These are phyloP conservation scores for Solea solea DNA, from an alignment of 2,113 vertebrate species.

Conservation along the genomic window DNA sequence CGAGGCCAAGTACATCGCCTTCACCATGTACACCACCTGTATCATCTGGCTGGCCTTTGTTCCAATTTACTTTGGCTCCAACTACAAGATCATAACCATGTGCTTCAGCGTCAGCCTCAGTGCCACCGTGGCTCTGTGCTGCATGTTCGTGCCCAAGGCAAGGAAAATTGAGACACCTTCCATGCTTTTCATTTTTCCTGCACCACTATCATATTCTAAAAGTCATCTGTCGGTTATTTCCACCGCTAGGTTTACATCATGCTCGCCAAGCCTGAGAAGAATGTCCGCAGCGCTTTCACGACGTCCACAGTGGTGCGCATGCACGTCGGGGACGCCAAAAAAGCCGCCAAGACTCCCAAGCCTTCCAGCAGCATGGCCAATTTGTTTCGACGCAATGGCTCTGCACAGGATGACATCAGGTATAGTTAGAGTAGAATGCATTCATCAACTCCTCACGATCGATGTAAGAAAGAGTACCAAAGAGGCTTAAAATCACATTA, in stretches of 20 bases:
- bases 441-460: too few relatives aligned
- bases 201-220: neutral
- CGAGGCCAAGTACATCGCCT: conserved; percentile 98
- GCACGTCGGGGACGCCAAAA: conserved; percentile 96
- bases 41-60: conserved; percentile 99
- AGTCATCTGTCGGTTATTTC: neutral
- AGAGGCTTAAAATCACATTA: too few relatives aligned
- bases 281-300: conserved; percentile 97
- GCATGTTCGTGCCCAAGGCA: conserved; percentile 98
- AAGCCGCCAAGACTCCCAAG: conserved; percentile 86
- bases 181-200: neutral
- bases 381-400: conserved; percentile 92
- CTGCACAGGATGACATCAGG: conserved; percentile 93
- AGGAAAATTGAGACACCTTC: conserved; percentile 7
- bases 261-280: conserved; percentile 96
- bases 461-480: too few relatives aligned
- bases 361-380: conserved; percentile 94
- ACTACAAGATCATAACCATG: conserved; percentile 99
- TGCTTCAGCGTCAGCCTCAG: conserved; percentile 98
- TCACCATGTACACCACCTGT: conserved; percentile 99
- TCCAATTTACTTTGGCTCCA: conserved; percentile 99
- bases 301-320: conserved; percentile 97
- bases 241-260: conserved; percentile 91
- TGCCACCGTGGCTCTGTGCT: conserved; percentile 95
- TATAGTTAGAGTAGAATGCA: conserved; percentile 61